Evolutionary conservation across 1,140 invertebrate genomes (phyloP).

Genomic region (Watersipora subatra): DNA sequence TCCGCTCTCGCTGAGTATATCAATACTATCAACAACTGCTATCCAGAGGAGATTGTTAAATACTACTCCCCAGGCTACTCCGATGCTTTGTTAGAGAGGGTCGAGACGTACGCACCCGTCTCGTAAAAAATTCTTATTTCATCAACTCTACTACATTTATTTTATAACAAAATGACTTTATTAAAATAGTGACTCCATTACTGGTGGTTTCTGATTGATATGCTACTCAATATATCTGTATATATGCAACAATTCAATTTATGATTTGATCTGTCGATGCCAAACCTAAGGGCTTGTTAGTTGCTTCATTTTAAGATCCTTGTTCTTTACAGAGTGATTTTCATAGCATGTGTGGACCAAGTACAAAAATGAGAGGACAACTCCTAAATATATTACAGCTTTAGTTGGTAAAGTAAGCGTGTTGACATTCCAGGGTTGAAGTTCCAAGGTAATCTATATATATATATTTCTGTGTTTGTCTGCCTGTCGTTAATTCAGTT

Average conservation of each 20-base stretch:
- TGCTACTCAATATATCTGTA: no score
- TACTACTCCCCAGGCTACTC: slow-evolving; percentile 68
- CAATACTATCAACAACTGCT: slow-evolving; percentile 64
- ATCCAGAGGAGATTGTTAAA: slow-evolving; percentile 71
- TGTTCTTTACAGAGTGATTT: neutral
- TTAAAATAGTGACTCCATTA: neutral
- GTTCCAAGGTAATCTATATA: no score
- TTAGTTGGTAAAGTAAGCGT: no score
- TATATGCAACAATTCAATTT: no score
- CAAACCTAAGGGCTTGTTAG: neutral
- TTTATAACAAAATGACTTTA: neutral
- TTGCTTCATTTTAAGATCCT: neutral
- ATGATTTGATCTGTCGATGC: neutral
- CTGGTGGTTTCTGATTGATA: no score
- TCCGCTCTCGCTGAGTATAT: slow-evolving; percentile 59
- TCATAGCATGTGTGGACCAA: neutral
- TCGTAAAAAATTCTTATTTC: no score
- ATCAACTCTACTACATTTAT: neutral
- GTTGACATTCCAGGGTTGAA: no score
- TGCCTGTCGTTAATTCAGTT: no score
- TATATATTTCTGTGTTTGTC: no score
- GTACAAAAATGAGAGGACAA: neutral
- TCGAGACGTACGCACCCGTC: slow-evolving; percentile 54
- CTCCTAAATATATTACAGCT: no score
- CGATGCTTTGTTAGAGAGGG: slow-evolving; percentile 55